These are phyloP conservation scores for Gastrophysa polygoni DNA, from an alignment of 2,888 invertebrate genomes.

Conservation along the genomic window DNA sequence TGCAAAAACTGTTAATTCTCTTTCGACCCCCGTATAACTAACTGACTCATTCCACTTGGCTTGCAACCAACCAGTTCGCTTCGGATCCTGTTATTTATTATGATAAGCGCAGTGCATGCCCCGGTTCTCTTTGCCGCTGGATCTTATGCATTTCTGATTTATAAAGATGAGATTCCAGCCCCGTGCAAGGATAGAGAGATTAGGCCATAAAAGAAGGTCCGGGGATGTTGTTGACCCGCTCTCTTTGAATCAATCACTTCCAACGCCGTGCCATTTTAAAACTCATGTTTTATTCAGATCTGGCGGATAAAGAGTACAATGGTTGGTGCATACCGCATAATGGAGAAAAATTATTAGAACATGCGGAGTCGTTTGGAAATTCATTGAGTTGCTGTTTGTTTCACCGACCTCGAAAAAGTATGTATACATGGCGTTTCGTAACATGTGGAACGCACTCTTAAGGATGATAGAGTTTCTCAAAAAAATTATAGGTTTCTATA, in stretches of 20 bases:
- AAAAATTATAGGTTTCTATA: no score
- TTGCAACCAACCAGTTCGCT: conserved; percentile 44
- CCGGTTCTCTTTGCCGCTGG: conserved; percentile 24
- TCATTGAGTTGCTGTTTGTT: no score
- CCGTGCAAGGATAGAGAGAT: conserved; percentile 22
- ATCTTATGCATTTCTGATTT: conserved; percentile 40
- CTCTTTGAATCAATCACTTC: conserved; percentile 7
- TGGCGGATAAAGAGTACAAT: no score
- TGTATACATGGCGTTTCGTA: no score
- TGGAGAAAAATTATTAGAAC: no score
- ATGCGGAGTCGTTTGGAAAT: no score
- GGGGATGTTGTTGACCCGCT: background rate
- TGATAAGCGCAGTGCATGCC: conserved; percentile 41
- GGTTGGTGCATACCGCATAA: no score
- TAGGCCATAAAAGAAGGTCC: background rate
- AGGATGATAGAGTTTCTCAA: no score
- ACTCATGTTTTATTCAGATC: no score
- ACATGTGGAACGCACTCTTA: no score
- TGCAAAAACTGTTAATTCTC: conserved; percentile 1
- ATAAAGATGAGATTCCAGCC: conserved; percentile 31
- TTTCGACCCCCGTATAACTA: conserved; percentile 17
- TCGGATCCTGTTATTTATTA: conserved; percentile 46
- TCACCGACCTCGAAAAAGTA: no score
- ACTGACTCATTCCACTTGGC: conserved; percentile 40
- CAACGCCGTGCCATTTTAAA: no score